Conservation (phyloP, 2,113 vertebrate species). For the Rhynchomys soricoides region DNA sequence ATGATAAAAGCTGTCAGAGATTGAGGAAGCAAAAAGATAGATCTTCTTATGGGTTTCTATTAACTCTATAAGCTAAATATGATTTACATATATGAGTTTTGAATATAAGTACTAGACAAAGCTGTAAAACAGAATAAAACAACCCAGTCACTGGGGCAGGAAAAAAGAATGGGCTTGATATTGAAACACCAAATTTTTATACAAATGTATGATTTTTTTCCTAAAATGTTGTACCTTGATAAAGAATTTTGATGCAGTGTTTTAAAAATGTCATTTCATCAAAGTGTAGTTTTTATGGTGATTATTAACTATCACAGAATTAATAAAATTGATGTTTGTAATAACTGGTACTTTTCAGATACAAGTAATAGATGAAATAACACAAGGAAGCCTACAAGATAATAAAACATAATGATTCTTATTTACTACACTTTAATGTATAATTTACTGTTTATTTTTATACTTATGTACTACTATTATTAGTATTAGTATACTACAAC, state of each 20-base stretch:
- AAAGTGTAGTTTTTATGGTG: not conserved
- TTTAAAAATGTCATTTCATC: constrained; percentile 41
- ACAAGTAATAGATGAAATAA: not conserved
- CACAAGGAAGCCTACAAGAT: not conserved
- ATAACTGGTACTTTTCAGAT: not conserved
- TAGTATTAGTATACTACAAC: no score
- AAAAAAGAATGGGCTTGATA: not conserved
- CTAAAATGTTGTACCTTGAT: not conserved
- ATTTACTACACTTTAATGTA: not conserved
- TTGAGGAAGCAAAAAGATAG: not conserved
- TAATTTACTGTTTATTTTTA: no score
- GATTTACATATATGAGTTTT: constrained; percentile 22
- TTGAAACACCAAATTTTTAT: not conserved
- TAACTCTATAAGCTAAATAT: constrained; percentile 10
- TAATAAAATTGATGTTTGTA: not conserved
- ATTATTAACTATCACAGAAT: not conserved
- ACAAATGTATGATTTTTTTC: constrained; percentile 16
- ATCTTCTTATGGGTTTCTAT: not conserved
- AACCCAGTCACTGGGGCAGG: not conserved
- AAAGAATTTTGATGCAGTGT: not conserved
- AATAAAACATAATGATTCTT: not conserved
- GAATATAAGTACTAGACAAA: not conserved
- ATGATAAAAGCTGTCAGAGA: constrained; percentile 9
- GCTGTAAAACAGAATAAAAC: not conserved
- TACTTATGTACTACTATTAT: not conserved